A percentile compares a stretch with the other conserved stretches of the same genome.
These are phyloP conservation scores for Nomia melanderi DNA, from an alignment of 1,140 invertebrate species.

Conservation along the genomic window DNA sequence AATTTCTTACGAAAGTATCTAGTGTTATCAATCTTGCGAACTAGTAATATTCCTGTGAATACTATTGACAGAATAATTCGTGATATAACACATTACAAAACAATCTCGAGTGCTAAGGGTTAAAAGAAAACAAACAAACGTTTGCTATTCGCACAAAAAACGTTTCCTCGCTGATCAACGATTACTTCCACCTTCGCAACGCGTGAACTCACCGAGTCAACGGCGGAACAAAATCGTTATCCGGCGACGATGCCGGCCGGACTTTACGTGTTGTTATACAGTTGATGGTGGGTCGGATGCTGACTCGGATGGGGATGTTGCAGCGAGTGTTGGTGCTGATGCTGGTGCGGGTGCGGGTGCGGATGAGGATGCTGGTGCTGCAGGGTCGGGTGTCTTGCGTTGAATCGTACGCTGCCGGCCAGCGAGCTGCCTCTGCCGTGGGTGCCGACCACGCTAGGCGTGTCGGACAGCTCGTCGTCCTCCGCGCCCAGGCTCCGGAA, in stretches of 20 bases:
- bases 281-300: slow-evolving; percentile 65
- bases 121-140: too few relatives aligned
- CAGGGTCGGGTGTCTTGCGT: slow-evolving; percentile 70
- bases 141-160: too few relatives aligned
- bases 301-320: slow-evolving; percentile 64
- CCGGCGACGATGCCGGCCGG: slow-evolving; percentile 14
- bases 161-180: too few relatives aligned
- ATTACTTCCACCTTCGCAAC: too few relatives aligned
- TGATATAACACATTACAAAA: too few relatives aligned
- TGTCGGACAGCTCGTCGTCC: slow-evolving; percentile 76
- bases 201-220: slow-evolving; percentile 46
- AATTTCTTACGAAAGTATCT: too few relatives aligned
- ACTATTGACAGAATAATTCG: too few relatives aligned
- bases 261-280: slow-evolving; percentile 72
- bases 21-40: too few relatives aligned
- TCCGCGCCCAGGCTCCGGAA: slow-evolving; percentile 86
- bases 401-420: slow-evolving; percentile 76
- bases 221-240: slow-evolving; percentile 43
- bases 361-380: slow-evolving; percentile 68
- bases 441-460: slow-evolving; percentile 74
- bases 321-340: slow-evolving; percentile 61
- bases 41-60: too few relatives aligned
- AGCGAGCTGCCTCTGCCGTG: slow-evolving; percentile 76
- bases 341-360: slow-evolving; percentile 61
- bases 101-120: too few relatives aligned